Evolutionary conservation across 2,797 vertebrate species (phyloP), one percentile per base, ranked within the genome.

Genomic region (Ficedula albicollis): DNA sequence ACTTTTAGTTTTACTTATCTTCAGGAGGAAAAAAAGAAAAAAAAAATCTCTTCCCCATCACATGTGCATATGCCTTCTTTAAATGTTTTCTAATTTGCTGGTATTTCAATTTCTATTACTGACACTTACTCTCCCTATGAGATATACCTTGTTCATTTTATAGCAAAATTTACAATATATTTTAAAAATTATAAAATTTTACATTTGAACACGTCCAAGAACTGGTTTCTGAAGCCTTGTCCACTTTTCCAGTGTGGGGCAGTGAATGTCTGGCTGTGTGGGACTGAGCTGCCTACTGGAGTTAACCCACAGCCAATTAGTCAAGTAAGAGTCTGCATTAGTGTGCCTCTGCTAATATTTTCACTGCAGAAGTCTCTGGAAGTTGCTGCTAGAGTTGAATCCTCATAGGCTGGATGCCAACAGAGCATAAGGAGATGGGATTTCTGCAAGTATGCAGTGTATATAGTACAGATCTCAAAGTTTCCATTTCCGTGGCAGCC

Each of bases 241-340:
- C 52, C 7, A 7, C 6, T 66, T 90, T 77, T 80, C 32, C 21
- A 39, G 10, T 11, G 16, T 0, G 0, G 20, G 9, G 10, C 11
- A 41, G 10, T 26, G 25, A 48, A 26, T 64, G 36, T 63, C 7
- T 0, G 5, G 8, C 26, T 56, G 15, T 46, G 39, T 20, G 22
- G 16, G 43, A 43, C 51, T 66, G 34, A 75, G 32, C 27, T 82
- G 41, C 38, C 27, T 51, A 4, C 19, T 32, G 30, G 6, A 36
- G 14, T 22, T 46, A 69, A 69, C 14, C 8, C 5, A 6, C 11
- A 30, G 38, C 11, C 6, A 0, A 26, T 77, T 68, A 43, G 3
- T 52, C 32, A 52, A 52, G 27, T 21, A 79, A 68, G 16, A 48
- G 9, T 19, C 10, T 69, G 7, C 6, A 5, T n/a, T 32, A 55